Evolutionary conservation across 1,140 invertebrate genomes (phyloP).

Genomic region (Hycleus phaleratus): DNA sequence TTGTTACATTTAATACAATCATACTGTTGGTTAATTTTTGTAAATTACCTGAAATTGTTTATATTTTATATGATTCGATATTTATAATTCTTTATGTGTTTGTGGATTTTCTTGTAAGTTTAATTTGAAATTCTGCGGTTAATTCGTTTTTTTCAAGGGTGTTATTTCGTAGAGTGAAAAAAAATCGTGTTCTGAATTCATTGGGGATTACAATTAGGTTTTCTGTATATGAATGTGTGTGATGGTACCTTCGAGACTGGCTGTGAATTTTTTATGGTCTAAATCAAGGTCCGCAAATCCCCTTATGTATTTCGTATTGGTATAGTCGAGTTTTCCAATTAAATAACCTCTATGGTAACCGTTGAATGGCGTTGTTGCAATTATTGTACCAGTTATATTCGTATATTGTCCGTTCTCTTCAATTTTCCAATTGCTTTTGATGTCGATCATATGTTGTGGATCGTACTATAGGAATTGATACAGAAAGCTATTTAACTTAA

Average conservation of each 20-base stretch:
- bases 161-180: too few relatives aligned
- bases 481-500: neutral
- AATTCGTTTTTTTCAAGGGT: too few relatives aligned
- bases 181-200: too few relatives aligned
- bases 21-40: slow-evolving; percentile 57
- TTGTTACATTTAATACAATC: slow-evolving; percentile 62
- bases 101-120: too few relatives aligned
- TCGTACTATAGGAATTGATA: slow-evolving; percentile 37
- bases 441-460: slow-evolving; percentile 46
- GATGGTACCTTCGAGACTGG: slow-evolving; percentile 46
- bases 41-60: slow-evolving; percentile 46
- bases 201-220: neutral
- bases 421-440: slow-evolving; percentile 51
- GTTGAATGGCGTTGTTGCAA: slow-evolving; percentile 49
- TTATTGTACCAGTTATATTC: slow-evolving; percentile 51
- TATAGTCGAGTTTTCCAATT: slow-evolving; percentile 53
- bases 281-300: slow-evolving; percentile 59
- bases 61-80: too few relatives aligned
- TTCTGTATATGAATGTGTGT: neutral
- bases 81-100: too few relatives aligned
- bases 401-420: slow-evolving; percentile 36
- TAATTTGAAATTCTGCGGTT: too few relatives aligned
- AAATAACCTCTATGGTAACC: slow-evolving; percentile 59
- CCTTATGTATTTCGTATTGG: slow-evolving; percentile 49
- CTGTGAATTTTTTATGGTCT: slow-evolving; percentile 57